These are phyloP conservation scores for Oxyruncus cristatus DNA, from an alignment of 2,113 vertebrate species.

Conservation along the genomic window DNA sequence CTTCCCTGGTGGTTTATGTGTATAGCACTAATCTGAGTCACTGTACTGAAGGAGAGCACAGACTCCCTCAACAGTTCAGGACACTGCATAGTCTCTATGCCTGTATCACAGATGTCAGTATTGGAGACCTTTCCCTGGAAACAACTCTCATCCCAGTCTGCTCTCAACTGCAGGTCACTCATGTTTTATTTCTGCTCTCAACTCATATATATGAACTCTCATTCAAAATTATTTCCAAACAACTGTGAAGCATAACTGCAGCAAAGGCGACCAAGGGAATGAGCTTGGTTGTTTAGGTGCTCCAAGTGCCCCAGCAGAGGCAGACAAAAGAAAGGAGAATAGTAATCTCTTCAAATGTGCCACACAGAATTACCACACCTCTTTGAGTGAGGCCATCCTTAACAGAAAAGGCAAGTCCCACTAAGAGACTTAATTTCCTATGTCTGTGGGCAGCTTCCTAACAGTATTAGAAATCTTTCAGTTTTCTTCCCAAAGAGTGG, in stretches of 20 bases:
- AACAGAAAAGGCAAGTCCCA: neutral
- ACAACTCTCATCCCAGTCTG: neutral
- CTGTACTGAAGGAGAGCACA: neutral
- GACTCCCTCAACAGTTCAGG: neutral
- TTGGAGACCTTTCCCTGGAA: neutral
- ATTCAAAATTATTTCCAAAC: neutral
- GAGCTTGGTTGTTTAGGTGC: neutral
- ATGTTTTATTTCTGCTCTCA: neutral
- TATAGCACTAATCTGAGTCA: neutral
- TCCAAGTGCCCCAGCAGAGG: neutral
- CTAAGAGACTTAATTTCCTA: neutral
- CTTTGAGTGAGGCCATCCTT: accelerated
- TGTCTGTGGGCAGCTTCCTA: neutral
- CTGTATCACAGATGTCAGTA: neutral
- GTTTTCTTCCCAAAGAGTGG: neutral
- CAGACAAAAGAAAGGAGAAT: neutral
- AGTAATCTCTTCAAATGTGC: neutral
- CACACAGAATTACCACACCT: neutral
- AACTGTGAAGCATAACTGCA: neutral
- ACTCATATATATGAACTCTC: neutral
- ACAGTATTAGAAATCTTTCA: neutral
- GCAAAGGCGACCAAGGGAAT: neutral
- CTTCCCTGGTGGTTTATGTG: neutral
- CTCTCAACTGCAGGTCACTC: neutral
- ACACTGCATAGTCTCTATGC: neutral